Conservation (phyloP, 1,140 invertebrate genomes). For the Drosophila tristis region DNA sequence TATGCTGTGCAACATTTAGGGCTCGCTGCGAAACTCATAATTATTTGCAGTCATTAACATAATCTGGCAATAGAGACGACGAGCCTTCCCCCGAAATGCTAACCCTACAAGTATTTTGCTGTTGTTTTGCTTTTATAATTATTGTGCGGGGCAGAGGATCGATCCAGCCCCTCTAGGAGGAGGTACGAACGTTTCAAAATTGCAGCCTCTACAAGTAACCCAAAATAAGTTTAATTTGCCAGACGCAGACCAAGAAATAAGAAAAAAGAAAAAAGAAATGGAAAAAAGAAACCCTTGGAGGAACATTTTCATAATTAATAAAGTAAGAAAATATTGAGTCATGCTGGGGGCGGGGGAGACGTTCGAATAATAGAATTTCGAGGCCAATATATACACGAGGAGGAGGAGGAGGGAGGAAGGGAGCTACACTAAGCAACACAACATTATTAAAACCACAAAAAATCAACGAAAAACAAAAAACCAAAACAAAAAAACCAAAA, state of each 20-base stretch:
- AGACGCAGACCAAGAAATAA: too few species aligned
- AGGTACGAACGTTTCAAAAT: background rate
- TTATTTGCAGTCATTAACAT: slow-evolving; percentile 72
- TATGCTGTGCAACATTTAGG: slow-evolving; percentile 31
- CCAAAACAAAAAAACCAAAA: slow-evolving; percentile 10
- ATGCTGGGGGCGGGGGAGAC: slow-evolving; percentile 14
- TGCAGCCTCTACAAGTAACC: slow-evolving; percentile 30
- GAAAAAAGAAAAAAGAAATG: too few species aligned
- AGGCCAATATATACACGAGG: slow-evolving; percentile 52
- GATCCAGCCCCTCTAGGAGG: slow-evolving; percentile 15
- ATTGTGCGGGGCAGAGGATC: slow-evolving; percentile 31
- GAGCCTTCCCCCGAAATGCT: slow-evolving; percentile 30
- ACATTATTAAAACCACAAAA: background rate
- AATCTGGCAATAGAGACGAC: slow-evolving; percentile 63
- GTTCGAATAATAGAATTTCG: slow-evolving; percentile 53
- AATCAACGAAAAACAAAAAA: slow-evolving; percentile 12
- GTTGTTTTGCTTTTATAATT: slow-evolving; percentile 42
- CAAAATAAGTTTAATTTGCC: background rate
- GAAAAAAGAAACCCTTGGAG: too few species aligned
- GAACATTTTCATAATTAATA: slow-evolving; percentile 38
- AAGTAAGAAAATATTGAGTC: slow-evolving; percentile 33
- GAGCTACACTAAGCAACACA: too few species aligned
- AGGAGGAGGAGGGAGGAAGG: too few species aligned
- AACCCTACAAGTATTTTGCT: slow-evolving; percentile 21
- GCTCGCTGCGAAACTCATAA: slow-evolving; percentile 55